Conservation (phyloP, 2,888 invertebrate genomes). For the Drosophila subquinaria region DNA sequence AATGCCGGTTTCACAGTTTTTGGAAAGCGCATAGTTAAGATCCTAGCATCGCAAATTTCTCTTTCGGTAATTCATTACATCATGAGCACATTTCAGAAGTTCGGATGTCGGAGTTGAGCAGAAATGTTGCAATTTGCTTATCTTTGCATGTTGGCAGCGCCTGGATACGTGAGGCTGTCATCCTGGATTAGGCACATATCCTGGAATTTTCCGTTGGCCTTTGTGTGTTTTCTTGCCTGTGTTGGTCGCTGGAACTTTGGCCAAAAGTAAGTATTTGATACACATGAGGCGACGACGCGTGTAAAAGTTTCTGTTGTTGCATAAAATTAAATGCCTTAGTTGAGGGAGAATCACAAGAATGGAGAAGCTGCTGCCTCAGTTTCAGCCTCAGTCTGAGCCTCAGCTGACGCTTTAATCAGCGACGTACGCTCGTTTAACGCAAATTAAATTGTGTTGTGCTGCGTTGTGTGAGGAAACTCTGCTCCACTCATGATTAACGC, state of each 20-base stretch:
- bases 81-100: slow-evolving; percentile 9
- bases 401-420: slow-evolving; percentile 63
- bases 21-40: neutral
- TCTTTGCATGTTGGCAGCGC: slow-evolving; percentile 51
- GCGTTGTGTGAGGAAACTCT: slow-evolving; percentile 47
- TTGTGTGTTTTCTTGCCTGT: slow-evolving; percentile 38
- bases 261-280: slow-evolving; percentile 69
- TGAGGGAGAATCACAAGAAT: neutral
- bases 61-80: slow-evolving; percentile 24
- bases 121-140: slow-evolving; percentile 68
- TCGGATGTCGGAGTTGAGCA: neutral
- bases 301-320: slow-evolving; percentile 76
- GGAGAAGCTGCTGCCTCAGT: too few species aligned
- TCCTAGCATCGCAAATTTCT: neutral
- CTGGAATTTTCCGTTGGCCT: slow-evolving; percentile 46
- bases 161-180: slow-evolving; percentile 71
- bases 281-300: slow-evolving; percentile 73
- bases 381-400: slow-evolving; percentile 24
- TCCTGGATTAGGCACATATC: slow-evolving; percentile 72
- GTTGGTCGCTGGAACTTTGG: slow-evolving; percentile 57
- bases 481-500: slow-evolving; percentile 75
- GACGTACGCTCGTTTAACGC: slow-evolving; percentile 74
- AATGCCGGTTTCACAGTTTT: neutral
- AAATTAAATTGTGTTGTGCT: slow-evolving; percentile 75
- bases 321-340: slow-evolving; percentile 59